Percentiles rank a stretch among this genome's conserved stretches.
Conservation (phyloP, 2,888 invertebrate species). For the Drosophila hamatofila region DNA sequence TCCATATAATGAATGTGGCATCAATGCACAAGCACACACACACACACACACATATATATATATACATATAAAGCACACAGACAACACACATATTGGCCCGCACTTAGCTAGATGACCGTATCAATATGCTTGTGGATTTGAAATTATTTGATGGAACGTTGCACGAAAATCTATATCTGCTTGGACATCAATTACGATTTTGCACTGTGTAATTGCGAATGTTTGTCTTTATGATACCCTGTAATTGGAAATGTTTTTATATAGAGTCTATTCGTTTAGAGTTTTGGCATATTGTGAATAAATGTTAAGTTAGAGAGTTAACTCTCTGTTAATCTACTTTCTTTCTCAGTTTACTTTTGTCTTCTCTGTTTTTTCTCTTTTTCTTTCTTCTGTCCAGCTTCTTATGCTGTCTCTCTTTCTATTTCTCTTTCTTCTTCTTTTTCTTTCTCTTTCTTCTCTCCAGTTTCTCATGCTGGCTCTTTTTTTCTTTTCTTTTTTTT, state of each 20-base stretch:
- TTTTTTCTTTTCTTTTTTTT: too few relatives aligned
- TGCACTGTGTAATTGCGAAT: not conserved
- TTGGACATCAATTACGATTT: slow-evolving; percentile 12
- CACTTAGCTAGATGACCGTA: slow-evolving; percentile 47
- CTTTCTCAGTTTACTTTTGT: not conserved
- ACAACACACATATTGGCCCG: slow-evolving; percentile 5
- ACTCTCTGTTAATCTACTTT: not conserved
- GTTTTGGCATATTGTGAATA: too few relatives aligned
- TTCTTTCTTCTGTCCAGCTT: too few relatives aligned
- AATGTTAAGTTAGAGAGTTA: too few relatives aligned
- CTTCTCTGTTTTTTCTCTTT: not conserved
- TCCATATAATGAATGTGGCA: slow-evolving; percentile 43
- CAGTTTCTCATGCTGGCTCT: not conserved
- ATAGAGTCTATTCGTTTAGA: not conserved
- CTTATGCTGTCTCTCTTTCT: not conserved
- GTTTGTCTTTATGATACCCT: slow-evolving; percentile 5
- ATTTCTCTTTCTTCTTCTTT: not conserved
- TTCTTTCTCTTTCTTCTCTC: not conserved
- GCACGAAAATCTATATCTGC: slow-evolving; percentile 33
- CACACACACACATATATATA: not conserved
- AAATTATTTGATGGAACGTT: slow-evolving; percentile 44
- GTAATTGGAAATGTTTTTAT: not conserved
- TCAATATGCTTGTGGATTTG: slow-evolving; percentile 60
- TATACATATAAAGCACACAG: not conserved
- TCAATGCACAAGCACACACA: slow-evolving; percentile 10